Conservation (phyloP, 2,113 vertebrate species). For the Paracanthobrama guichenoti region DNA sequence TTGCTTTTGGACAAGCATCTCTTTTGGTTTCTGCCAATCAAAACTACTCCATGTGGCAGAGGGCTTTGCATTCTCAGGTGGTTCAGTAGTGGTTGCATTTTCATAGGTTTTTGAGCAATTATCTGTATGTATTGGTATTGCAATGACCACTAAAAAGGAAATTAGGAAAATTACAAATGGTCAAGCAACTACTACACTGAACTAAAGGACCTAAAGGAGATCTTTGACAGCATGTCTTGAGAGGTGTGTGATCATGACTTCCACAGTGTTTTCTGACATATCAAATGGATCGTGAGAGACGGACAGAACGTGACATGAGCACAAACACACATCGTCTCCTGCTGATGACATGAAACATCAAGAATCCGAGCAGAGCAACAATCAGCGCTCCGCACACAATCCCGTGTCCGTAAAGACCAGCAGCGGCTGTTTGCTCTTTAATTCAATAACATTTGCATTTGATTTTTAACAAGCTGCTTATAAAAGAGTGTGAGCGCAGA, state of each 20-base stretch:
- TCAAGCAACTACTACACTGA: not conserved
- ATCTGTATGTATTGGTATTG: not conserved
- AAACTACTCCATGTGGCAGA: not conserved
- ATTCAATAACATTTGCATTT: constrained; percentile 73
- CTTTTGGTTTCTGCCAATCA: not conserved
- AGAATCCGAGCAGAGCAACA: not conserved
- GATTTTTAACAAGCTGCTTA: constrained; percentile 68
- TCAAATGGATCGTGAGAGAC: not conserved
- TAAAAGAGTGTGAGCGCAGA: constrained; percentile 66
- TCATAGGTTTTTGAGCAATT: too few species aligned
- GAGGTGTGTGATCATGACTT: not conserved
- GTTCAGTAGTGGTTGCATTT: not conserved
- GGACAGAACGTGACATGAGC: not conserved
- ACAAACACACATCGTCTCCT: not conserved
- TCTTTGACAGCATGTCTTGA: not conserved
- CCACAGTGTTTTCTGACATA: not conserved
- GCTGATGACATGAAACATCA: not conserved
- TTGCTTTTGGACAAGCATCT: constrained; percentile 7
- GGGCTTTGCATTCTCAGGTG: not conserved
- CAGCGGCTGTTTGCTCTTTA: constrained; percentile 69
- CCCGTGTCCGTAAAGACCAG: constrained; percentile 45
- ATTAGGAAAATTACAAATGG: not conserved
- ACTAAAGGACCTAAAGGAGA: not conserved
- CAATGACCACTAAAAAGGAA: not conserved
- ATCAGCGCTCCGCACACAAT: not conserved